A percentile compares a stretch with the other conserved stretches of the same genome.
Conservation (phyloP, 1,140 invertebrate species). For the Wasmannia auropunctata region DNA sequence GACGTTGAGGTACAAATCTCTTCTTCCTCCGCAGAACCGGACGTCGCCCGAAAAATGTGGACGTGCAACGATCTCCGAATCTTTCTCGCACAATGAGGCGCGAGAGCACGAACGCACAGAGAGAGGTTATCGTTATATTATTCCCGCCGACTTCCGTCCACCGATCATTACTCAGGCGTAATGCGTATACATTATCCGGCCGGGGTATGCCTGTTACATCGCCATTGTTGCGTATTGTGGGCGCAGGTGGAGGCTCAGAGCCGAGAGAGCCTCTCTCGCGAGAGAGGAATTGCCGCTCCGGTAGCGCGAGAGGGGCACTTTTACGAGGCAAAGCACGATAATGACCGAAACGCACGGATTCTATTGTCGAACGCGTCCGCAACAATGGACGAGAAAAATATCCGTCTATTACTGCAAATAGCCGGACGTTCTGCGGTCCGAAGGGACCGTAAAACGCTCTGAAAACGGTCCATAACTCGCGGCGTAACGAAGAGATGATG, state of each 20-base stretch:
- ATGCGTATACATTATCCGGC: slow-evolving; percentile 31
- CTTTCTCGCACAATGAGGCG: neutral
- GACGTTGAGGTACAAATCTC: neutral
- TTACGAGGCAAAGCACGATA: slow-evolving; percentile 40
- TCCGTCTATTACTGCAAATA: slow-evolving; percentile 3
- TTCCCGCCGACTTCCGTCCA: slow-evolving; percentile 13
- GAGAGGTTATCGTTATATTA: slow-evolving; percentile 10
- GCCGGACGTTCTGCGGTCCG: neutral
- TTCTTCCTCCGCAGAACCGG: neutral
- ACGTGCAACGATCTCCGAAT: neutral
- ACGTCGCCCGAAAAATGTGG: neutral
- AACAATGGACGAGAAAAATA: slow-evolving; percentile 33
- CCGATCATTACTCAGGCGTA: slow-evolving; percentile 31
- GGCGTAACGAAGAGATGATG: neutral
- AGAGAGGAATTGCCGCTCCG: neutral
- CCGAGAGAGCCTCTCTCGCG: neutral
- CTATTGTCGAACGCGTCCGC: slow-evolving; percentile 22
- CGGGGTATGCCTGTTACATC: slow-evolving; percentile 32
- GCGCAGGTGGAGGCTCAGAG: neutral
- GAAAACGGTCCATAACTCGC: slow-evolving; percentile 15
- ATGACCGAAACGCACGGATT: slow-evolving; percentile 40
- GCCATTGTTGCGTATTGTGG: slow-evolving; percentile 33
- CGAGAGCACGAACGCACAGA: no score
- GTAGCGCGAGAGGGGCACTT: slow-evolving; percentile 18
- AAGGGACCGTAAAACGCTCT: neutral